phyloP scores from a whole-genome alignment of 2,888 invertebrate genomes.

The Cephus pulcher region DNA sequence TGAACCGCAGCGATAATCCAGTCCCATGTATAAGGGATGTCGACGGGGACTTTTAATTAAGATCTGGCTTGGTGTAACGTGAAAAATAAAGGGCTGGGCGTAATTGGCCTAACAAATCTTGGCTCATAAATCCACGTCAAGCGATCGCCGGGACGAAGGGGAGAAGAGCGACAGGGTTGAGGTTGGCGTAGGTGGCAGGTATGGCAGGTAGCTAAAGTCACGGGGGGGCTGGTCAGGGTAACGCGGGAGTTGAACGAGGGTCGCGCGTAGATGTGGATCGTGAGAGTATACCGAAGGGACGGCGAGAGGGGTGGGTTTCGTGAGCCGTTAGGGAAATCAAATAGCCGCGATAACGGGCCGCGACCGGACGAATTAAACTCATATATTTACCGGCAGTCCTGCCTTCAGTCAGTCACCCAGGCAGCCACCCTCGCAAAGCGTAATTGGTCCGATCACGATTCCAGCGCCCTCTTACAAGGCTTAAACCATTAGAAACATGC shows the following conservation, averaged over 20 bases:
- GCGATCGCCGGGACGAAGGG: conserved; percentile 24
- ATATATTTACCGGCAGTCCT: conserved; percentile 40
- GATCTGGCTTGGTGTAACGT: background rate
- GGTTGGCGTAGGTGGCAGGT: background rate
- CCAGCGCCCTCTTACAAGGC: background rate
- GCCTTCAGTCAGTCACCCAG: conserved; percentile 24
- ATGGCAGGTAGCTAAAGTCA: background rate
- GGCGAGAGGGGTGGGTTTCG: conserved; percentile 19
- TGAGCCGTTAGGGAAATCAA: conserved; percentile 45
- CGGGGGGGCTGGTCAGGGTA: background rate
- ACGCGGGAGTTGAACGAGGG: conserved; percentile 1
- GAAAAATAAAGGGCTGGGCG: conserved; percentile 18
- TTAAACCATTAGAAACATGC: background rate
- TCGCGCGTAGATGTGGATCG: conserved; percentile 20
- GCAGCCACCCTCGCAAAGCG: conserved; percentile 14
- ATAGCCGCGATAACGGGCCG: conserved; percentile 42
- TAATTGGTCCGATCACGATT: conserved; percentile 34
- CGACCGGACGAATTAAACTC: conserved; percentile 44
- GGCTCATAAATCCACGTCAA: conserved; percentile 44
- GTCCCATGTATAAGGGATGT: background rate
- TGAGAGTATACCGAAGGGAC: background rate
- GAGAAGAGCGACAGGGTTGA: background rate
- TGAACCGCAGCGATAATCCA: background rate
- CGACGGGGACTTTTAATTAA: background rate
- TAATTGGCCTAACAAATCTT: conserved; percentile 49